Evolutionary conservation across 2,888 invertebrate species (phyloP).

Genomic region (Caenorhabditis sp.): DNA sequence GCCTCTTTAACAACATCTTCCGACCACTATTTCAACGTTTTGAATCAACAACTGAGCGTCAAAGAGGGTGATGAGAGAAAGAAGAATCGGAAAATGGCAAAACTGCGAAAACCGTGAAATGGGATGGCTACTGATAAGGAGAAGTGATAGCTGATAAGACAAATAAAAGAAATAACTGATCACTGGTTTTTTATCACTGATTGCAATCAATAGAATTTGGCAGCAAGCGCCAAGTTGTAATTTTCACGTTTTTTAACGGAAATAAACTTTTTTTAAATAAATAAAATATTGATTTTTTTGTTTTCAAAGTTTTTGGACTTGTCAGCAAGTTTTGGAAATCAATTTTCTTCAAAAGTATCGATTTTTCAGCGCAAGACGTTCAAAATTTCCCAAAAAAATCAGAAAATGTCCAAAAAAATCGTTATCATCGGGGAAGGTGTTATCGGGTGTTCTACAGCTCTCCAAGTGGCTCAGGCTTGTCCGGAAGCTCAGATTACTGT

Average conservation of each 20-base stretch:
- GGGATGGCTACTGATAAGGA: background rate
- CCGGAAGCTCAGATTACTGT: conserved; percentile 75
- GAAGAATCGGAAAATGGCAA: background rate
- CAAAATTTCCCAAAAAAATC: no score
- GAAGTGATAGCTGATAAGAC: background rate
- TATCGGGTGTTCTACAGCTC: conserved; percentile 74
- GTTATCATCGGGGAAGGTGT: conserved; percentile 80
- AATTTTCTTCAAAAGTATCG: no score
- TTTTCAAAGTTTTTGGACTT: background rate
- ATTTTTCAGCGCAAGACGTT: no score
- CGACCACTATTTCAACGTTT: conserved; percentile 54
- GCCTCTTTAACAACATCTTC: conserved; percentile 48
- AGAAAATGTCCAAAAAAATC: conserved; percentile 56
- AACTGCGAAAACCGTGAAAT: conserved; percentile 27
- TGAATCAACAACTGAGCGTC: conserved; percentile 57
- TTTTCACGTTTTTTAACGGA: background rate
- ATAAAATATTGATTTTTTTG: no score
- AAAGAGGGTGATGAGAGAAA: conserved; percentile 27
- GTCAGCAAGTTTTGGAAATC: no score
- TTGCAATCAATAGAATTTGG: no score
- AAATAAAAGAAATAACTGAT: background rate
- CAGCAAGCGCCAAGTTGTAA: no score
- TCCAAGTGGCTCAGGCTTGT: conserved; percentile 68
- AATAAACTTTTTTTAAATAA: no score
- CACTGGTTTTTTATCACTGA: background rate